phyloP scores from a whole-genome alignment of 2,113 vertebrate species.

The Gopherus flavomarginatus region DNA sequence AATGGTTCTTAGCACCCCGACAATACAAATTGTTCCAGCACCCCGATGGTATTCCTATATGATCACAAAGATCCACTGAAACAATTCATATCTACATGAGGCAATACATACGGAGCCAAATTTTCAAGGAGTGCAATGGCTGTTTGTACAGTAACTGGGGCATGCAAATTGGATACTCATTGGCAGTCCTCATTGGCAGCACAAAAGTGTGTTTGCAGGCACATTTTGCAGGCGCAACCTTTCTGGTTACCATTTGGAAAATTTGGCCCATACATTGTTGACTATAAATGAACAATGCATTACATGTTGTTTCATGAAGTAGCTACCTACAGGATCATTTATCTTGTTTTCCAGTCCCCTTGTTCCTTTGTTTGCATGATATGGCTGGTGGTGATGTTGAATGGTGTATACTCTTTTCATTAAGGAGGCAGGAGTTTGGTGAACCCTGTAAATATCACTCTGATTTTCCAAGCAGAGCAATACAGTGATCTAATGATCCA shows the following conservation, averaged over 20 bases:
- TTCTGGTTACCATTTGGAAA: background rate
- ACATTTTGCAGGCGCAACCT: fast-evolving
- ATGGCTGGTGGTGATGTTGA: background rate
- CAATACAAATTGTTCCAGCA: too few relatives aligned
- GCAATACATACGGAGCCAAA: background rate
- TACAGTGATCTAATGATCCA: background rate
- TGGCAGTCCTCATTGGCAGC: background rate
- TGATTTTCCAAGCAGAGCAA: slow-evolving; percentile 9
- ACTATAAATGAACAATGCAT: fast-evolving
- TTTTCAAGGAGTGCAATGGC: fast-evolving
- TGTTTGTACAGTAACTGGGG: background rate
- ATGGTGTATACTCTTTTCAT: background rate
- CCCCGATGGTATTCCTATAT: background rate
- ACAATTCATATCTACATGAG: background rate
- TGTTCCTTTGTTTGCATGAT: slow-evolving; percentile 1
- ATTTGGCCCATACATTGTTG: background rate
- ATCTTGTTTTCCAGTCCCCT: background rate
- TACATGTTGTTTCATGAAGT: background rate
- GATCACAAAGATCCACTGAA: background rate
- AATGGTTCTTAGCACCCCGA: too few relatives aligned
- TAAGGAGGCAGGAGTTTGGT: slow-evolving; percentile 22
- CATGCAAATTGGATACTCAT: background rate
- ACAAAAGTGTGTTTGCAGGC: background rate
- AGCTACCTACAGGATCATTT: fast-evolving
- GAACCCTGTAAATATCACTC: slow-evolving; percentile 47